Conservation (phyloP, 2,888 invertebrate genomes). For the Drosophila cyrtoloma region DNA sequence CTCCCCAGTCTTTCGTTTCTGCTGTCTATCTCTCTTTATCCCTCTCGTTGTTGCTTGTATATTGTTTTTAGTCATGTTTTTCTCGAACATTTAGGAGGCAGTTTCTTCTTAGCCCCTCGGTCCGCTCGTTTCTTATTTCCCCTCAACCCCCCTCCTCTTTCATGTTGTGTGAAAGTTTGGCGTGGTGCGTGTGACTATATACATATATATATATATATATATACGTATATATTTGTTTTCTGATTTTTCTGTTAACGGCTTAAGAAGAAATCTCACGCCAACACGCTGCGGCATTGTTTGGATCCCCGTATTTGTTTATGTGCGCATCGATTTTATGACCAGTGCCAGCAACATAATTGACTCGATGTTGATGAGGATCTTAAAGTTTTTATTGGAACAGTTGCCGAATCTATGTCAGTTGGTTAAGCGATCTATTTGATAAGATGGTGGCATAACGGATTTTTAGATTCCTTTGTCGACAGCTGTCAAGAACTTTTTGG, state of each 20-base stretch:
- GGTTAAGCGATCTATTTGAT: constrained; percentile 42
- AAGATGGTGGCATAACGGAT: constrained; percentile 18
- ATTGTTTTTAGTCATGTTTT: constrained; percentile 25
- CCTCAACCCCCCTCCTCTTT: constrained; percentile 4
- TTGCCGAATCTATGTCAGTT: constrained; percentile 47
- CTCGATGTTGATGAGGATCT: constrained; percentile 28
- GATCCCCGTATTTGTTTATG: constrained; percentile 45
- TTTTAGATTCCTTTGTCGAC: not conserved
- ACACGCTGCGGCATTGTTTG: constrained; percentile 30
- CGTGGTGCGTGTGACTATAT: constrained; percentile 52
- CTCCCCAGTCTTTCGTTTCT: not conserved
- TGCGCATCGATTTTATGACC: constrained; percentile 49
- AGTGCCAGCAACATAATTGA: constrained; percentile 34
- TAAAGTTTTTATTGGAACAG: constrained; percentile 25
- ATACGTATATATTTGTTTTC: constrained; percentile 12
- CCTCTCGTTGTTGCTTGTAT: constrained; percentile 8
- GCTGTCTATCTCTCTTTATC: not conserved
- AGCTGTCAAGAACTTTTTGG: not conserved
- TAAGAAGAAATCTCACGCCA: constrained; percentile 45
- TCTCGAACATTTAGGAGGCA: not conserved
- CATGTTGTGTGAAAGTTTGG: constrained; percentile 64
- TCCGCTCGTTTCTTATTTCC: not conserved
- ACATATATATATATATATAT: constrained; percentile 2
- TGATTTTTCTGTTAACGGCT: constrained; percentile 44
- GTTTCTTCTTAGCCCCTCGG: not conserved